Conservation (phyloP, 2,113 vertebrate species). For the Macaca fascicularis region DNA sequence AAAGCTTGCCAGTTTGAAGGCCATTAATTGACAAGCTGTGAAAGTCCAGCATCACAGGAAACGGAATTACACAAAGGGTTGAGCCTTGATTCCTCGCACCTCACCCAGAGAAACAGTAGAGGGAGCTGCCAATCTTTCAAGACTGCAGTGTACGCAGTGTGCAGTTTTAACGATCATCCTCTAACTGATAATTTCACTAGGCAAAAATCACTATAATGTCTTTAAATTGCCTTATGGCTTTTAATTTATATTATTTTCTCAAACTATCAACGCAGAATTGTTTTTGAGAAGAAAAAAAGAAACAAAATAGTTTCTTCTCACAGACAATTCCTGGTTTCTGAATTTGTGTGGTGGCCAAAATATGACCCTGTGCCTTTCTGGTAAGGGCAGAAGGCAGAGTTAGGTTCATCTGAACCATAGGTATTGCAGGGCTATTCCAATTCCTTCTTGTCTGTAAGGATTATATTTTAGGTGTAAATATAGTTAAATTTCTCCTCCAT, state of each 20-base stretch:
- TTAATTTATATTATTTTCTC: not conserved
- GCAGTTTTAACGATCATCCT: not conserved
- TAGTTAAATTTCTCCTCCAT: not conserved
- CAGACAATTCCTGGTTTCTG: not conserved
- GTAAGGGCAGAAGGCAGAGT: not conserved
- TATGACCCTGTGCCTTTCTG: not conserved
- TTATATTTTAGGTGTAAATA: not conserved
- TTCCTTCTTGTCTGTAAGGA: not conserved
- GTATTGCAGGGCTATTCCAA: not conserved
- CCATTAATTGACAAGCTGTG: slow-evolving; percentile 76
- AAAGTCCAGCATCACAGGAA: slow-evolving; percentile 17
- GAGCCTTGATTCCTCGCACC: slow-evolving; percentile 40
- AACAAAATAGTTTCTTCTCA: not conserved
- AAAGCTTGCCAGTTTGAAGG: slow-evolving; percentile 73
- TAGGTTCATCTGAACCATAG: not conserved
- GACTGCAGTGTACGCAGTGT: not conserved
- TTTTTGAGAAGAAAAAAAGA: not conserved
- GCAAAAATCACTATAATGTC: not conserved
- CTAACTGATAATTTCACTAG: not conserved
- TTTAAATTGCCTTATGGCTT: not conserved
- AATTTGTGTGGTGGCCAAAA: not conserved
- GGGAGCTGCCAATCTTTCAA: slow-evolving; percentile 83
- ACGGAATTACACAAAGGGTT: slow-evolving; percentile 60
- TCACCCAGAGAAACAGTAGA: slow-evolving; percentile 77
- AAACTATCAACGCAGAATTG: not conserved